Conservation (phyloP, 2,797 vertebrate species). For the Scleropages formosus region DNA sequence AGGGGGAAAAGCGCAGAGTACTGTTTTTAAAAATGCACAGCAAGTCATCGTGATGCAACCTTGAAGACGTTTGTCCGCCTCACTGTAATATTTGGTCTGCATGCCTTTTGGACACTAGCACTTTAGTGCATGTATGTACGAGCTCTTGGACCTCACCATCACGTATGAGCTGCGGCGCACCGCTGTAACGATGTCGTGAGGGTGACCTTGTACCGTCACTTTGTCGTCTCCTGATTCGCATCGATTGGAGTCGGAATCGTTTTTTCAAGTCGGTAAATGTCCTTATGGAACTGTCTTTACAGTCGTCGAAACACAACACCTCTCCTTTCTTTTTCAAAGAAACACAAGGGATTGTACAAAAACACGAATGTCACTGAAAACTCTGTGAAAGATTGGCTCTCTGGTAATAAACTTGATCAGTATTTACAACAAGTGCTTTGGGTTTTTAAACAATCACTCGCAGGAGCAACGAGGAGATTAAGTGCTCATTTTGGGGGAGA, state of each 20-base stretch:
- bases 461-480: too few species aligned
- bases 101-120: conserved; percentile 66
- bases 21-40: not conserved
- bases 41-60: not conserved
- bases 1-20: conserved; percentile 44
- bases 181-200: conserved; percentile 63
- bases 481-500: too few species aligned
- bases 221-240: conserved; percentile 65
- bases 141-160: conserved; percentile 57
- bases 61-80: conserved; percentile 56
- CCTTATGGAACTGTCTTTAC: conserved; percentile 60
- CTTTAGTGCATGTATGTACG: conserved; percentile 71
- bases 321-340: conserved; percentile 47
- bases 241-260: conserved; percentile 45
- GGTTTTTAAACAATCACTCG: too few species aligned
- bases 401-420: conserved; percentile 33
- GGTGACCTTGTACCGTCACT: conserved; percentile 67
- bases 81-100: conserved; percentile 59
- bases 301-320: conserved; percentile 46
- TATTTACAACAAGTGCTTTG: conserved; percentile 29
- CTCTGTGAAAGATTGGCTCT: conserved; percentile 57
- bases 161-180: conserved; percentile 55
- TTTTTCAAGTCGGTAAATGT: conserved; percentile 69
- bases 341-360: conserved; percentile 57
- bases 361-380: conserved; percentile 52